Evolutionary conservation across 2,113 vertebrate species (phyloP).

Genomic region (Alectura lathami): DNA sequence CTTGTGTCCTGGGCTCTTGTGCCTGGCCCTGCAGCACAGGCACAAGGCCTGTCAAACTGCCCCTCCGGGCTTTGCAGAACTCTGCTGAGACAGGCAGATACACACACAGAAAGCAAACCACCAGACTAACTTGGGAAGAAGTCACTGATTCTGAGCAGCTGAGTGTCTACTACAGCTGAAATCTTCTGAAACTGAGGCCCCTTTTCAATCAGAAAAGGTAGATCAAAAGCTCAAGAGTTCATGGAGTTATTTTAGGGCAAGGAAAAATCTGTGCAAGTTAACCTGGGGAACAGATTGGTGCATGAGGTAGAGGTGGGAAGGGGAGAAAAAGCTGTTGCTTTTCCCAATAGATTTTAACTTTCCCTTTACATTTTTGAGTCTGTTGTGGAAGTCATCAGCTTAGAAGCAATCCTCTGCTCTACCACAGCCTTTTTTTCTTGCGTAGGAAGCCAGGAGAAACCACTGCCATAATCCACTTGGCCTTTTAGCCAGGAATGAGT

Average conservation of each 20-base stretch:
- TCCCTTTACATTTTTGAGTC: neutral
- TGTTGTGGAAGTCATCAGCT: neutral
- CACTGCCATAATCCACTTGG: neutral
- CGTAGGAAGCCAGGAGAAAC: constrained; percentile 2
- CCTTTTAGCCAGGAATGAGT: neutral
- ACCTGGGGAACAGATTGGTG: neutral
- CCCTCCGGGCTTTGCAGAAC: no score
- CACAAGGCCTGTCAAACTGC: no score
- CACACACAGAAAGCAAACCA: no score
- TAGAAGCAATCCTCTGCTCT: neutral
- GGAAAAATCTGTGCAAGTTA: neutral
- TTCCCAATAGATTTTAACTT: neutral
- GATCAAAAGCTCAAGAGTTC: neutral
- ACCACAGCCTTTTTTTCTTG: neutral
- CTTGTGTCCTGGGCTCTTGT: neutral
- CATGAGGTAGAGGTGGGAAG: neutral
- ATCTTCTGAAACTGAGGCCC: neutral
- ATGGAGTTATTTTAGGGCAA: neutral
- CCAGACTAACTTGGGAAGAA: no score
- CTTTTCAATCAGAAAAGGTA: neutral
- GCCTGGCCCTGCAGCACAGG: fast-evolving
- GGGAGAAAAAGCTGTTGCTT: neutral
- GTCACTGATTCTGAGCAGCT: no score
- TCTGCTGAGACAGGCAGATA: no score
- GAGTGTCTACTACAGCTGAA: no score